These are phyloP conservation scores for Oeneis ivallda DNA, from an alignment of 2,888 invertebrate genomes.

Conservation along the genomic window DNA sequence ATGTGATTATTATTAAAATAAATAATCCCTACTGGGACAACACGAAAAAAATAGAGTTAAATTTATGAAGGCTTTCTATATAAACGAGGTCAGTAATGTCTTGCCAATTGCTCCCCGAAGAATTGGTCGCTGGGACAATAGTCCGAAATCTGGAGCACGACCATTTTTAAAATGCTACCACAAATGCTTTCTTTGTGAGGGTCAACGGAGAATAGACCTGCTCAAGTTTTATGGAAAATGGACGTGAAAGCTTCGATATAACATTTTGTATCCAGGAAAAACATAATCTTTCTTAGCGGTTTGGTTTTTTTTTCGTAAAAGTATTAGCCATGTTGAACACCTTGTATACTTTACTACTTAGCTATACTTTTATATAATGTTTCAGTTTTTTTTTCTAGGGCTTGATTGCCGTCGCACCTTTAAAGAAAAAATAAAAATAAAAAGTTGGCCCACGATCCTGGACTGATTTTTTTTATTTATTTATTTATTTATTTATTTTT, in stretches of 20 bases:
- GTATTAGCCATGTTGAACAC: too few relatives aligned
- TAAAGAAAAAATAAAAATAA: too few relatives aligned
- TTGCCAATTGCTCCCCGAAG: constrained; percentile 20
- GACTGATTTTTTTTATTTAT: too few relatives aligned
- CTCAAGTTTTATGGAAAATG: constrained; percentile 22
- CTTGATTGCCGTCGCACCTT: too few relatives aligned
- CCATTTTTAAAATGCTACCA: constrained; percentile 26
- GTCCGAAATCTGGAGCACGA: constrained; percentile 25
- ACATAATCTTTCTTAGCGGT: background rate
- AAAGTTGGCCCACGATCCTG: too few relatives aligned
- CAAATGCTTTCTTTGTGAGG: constrained; percentile 20
- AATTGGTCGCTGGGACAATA: constrained; percentile 24
- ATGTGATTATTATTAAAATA: background rate
- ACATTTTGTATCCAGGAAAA: background rate
- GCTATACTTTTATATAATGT: too few relatives aligned
- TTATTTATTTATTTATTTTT: too few relatives aligned
- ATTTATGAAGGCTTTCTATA: constrained; percentile 6
- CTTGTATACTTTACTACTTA: too few relatives aligned
- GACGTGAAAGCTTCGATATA: constrained; percentile 1
- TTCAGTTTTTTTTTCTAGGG: too few relatives aligned
- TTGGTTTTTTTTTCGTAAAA: too few relatives aligned
- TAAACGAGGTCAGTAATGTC: constrained; percentile 14
- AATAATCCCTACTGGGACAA: background rate
- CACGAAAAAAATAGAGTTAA: background rate
- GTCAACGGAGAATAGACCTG: constrained; percentile 12